phyloP scores from a whole-genome alignment of 2,888 invertebrate species.

The Ormyrus rosae region DNA sequence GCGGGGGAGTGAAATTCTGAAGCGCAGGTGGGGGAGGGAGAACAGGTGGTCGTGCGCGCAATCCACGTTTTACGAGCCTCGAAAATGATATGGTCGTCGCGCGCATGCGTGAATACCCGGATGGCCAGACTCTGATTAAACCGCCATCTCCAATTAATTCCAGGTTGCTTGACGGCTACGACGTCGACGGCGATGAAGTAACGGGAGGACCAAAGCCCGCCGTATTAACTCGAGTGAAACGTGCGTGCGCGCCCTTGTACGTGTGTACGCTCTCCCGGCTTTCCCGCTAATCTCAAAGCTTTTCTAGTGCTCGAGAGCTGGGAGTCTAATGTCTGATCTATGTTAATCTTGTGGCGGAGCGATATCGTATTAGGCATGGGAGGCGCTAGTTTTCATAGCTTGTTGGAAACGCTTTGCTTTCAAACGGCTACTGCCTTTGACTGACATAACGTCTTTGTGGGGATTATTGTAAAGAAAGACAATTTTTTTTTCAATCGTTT shows the following conservation, averaged over 20 bases:
- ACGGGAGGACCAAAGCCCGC: constrained; percentile 53
- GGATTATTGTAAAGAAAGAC: no score
- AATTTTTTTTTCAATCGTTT: no score
- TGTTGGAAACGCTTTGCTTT: no score
- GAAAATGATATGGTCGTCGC: constrained; percentile 42
- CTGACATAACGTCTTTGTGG: no score
- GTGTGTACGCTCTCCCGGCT: neutral
- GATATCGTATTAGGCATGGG: no score
- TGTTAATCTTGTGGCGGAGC: no score
- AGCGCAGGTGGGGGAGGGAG: neutral
- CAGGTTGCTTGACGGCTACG: constrained; percentile 19
- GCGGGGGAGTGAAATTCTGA: neutral
- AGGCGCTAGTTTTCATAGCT: no score
- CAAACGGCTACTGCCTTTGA: no score
- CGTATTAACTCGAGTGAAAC: constrained; percentile 46
- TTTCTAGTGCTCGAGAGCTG: constrained; percentile 19
- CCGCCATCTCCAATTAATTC: constrained; percentile 53
- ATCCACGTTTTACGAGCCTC: constrained; percentile 24
- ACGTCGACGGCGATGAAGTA: neutral
- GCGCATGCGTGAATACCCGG: neutral
- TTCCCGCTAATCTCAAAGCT: constrained; percentile 57
- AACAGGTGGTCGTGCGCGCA: constrained; percentile 38
- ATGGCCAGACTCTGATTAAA: constrained; percentile 28
- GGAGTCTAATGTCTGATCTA: no score
- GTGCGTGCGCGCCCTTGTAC: neutral